Conservation (phyloP, 2,888 invertebrate genomes). For the Nesidiocoris tenuis region DNA sequence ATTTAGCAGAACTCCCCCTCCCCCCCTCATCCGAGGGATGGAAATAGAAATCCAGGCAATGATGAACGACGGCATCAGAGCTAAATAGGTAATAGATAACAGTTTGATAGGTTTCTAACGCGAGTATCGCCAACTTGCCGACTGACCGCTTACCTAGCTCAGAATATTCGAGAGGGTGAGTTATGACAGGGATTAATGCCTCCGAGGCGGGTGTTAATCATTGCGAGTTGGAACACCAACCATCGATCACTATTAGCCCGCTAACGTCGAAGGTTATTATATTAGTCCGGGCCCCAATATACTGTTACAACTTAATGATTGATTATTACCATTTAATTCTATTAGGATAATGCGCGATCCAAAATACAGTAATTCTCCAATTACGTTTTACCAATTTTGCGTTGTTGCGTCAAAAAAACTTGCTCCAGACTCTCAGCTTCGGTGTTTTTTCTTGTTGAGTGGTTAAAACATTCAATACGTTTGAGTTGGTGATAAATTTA, state of each 20-base stretch:
- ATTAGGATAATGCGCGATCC: too few species aligned
- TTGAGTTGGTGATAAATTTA: too few species aligned
- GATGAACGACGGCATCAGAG: neutral
- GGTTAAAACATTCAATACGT: too few species aligned
- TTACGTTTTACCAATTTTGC: too few species aligned
- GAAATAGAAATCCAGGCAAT: neutral
- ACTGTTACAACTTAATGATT: neutral
- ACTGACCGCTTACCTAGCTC: neutral
- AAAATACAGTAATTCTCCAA: too few species aligned
- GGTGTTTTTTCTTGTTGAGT: too few species aligned
- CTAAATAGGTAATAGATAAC: neutral
- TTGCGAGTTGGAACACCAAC: neutral
- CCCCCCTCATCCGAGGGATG: too few species aligned
- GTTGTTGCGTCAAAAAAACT: too few species aligned
- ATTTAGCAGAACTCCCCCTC: too few species aligned
- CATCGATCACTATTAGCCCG: neutral
- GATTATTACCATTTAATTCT: too few species aligned
- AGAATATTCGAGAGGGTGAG: neutral
- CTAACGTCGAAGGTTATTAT: neutral
- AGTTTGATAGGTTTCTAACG: neutral
- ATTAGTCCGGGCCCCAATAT: neutral
- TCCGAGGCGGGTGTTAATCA: neutral
- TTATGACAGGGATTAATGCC: neutral
- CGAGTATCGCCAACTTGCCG: neutral
- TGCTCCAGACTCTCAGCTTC: too few species aligned